Base-by-base conservation (phyloP, 1,140 invertebrate species). In the Caerostris darwini region DNA sequence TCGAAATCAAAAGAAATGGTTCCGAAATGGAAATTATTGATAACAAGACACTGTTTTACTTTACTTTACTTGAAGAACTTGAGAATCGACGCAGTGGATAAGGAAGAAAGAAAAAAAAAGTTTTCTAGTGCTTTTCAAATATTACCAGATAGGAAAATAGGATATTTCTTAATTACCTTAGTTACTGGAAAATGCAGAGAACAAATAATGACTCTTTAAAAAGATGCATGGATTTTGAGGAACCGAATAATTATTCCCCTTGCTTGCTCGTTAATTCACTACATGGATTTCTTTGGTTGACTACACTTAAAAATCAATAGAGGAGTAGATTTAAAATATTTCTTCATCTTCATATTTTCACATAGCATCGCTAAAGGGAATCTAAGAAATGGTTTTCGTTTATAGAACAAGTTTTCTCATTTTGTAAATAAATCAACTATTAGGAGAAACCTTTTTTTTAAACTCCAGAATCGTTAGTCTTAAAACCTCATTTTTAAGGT, bases 81-180 rank as follows among this genome's bases (percentile, higher is more conserved):
- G 2, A 71, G 67, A 71, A 71, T 19, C 19, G 34, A 77, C 53
- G 71, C 10, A 50, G 34, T 34, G 34, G 34, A 34, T 34, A 34
- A 50, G 34, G 34, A 64, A 64, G 8, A 53, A 34, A 7, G 34
- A 81, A 17, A 88, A 64, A 61, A 88, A 88, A 88, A 88, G 4
- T 3, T 1, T 53, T 64, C 61, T 19, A 17, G 34, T 64, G 10
- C 86, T 88, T 67, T 50, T 19, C 4, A 50, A 64, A 58, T 85
- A 64, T 67, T 17, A 5, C 53, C 8, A 17, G 59, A 88, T 50
- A n/a, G 34, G 59, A 57, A 88, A 88, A 64, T 50, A 88, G 56
- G 54, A 88, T 88, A 19, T 64, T 64, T 64, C 86, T 88, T 88
- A 88, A 88, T 88, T 88, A 88, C 53, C 86, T 88, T 88, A 88